Percentiles rank a stretch among this genome's conserved stretches.
Evolutionary conservation across 2,113 vertebrate species (phyloP).

Genomic region (Aplodontia rufa): DNA sequence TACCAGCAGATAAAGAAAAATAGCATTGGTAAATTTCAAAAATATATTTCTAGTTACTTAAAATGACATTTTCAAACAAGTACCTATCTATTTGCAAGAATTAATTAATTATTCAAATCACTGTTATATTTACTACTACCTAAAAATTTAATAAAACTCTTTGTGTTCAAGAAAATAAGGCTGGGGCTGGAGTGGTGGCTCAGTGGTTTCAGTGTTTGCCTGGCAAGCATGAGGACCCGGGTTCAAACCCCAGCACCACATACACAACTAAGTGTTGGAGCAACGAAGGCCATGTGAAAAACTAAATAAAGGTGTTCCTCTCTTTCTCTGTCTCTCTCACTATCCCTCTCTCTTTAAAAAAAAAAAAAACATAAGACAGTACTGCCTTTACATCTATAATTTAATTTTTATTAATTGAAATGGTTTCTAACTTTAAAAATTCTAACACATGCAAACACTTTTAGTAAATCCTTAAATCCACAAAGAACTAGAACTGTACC

Average conservation of each 20-base stretch:
- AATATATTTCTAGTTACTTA: background rate
- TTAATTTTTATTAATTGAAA: background rate
- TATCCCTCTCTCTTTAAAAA: too few relatives aligned
- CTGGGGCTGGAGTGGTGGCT: too few relatives aligned
- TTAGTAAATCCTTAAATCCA: background rate
- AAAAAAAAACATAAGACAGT: background rate
- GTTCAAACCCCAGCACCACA: too few relatives aligned
- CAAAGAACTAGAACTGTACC: background rate
- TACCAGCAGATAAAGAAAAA: background rate
- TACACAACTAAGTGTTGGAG: too few relatives aligned
- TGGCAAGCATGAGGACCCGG: too few relatives aligned
- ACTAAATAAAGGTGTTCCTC: too few relatives aligned
- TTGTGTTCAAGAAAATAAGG: background rate
- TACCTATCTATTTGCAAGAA: background rate
- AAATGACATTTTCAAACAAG: background rate
- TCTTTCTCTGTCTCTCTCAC: too few relatives aligned
- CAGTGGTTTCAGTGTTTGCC: too few relatives aligned
- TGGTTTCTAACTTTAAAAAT: slow-evolving; percentile 33
- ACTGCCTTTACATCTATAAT: background rate
- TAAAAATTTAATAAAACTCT: background rate
- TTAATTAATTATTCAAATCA: background rate
- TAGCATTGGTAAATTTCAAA: background rate
- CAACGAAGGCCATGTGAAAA: too few relatives aligned
- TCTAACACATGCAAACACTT: background rate
- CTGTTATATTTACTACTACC: background rate